Evolutionary conservation across 2,797 vertebrate species (phyloP).

Genomic region (Platalea minor): DNA sequence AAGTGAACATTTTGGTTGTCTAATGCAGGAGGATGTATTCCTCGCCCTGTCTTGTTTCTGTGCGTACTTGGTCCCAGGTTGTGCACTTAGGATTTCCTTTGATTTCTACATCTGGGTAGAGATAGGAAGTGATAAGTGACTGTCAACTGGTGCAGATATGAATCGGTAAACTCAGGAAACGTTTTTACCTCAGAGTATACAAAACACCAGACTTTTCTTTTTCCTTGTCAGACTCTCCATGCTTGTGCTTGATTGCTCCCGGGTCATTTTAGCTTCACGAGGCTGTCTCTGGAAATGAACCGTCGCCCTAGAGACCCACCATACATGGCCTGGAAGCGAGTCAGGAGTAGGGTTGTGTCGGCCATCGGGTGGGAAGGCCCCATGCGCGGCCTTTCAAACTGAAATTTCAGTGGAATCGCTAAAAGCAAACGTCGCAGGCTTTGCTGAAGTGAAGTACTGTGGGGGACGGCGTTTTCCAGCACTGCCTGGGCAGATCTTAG

Average conservation of each 20-base stretch:
- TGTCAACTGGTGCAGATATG: neutral
- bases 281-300: neutral
- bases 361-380: rapidly evolving
- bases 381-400: neutral
- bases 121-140: neutral
- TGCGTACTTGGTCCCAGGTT: neutral
- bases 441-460: neutral
- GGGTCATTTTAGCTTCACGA: neutral
- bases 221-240: neutral
- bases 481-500: neutral
- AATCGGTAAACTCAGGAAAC: neutral
- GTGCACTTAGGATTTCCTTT: neutral
- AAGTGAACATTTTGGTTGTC: neutral
- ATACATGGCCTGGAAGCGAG: neutral
- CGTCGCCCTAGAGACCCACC: rapidly evolving
- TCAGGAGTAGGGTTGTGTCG: neutral
- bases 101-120: neutral
- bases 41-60: neutral
- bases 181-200: neutral
- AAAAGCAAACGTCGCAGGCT: neutral
- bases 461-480: rapidly evolving
- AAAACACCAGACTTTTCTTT: neutral
- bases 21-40: neutral
- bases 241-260: neutral
- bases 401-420: neutral